phyloP scores from a whole-genome alignment of 2,888 invertebrate species.

The Cataglyphis rosenhaueri region DNA sequence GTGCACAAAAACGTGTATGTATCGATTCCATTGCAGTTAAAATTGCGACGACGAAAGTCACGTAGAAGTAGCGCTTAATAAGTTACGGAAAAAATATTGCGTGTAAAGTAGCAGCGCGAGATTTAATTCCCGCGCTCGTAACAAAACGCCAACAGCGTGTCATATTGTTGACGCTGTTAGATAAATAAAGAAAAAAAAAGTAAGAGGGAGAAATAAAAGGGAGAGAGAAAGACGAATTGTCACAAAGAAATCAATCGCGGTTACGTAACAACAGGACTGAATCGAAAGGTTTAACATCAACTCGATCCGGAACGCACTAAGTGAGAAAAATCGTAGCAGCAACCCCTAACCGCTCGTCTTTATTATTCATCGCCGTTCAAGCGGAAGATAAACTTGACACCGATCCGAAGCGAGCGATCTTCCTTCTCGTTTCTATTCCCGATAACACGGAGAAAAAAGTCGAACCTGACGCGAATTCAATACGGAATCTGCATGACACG shows the following conservation, averaged over 20 bases:
- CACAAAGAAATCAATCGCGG: constrained; percentile 31
- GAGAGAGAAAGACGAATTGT: not conserved
- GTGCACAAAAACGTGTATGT: constrained; percentile 65
- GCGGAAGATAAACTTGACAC: constrained; percentile 50
- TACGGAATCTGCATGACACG: not conserved
- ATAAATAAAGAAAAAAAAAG: not conserved
- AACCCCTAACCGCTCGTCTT: not conserved
- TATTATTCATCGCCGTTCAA: constrained; percentile 10
- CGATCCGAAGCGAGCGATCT: constrained; percentile 22
- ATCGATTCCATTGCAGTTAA: constrained; percentile 79
- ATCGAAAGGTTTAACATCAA: not conserved
- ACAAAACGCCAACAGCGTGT: not conserved
- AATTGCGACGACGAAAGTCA: constrained; percentile 70
- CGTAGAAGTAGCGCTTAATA: constrained; percentile 54
- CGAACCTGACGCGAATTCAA: constrained; percentile 21
- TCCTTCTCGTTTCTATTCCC: not conserved
- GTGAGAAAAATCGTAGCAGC: constrained; percentile 8
- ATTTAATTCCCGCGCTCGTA: not conserved
- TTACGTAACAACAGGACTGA: constrained; percentile 38
- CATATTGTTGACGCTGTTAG: not conserved
- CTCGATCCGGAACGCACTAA: not conserved
- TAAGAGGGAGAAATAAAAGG: not conserved
- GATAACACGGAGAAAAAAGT: constrained; percentile 15
- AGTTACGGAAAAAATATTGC: constrained; percentile 20
- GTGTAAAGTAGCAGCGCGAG: not conserved